Evolutionary conservation across 2,113 vertebrate species (phyloP), one percentile per base, ranked within the genome.

Genomic region (Halcyon malimbica): DNA sequence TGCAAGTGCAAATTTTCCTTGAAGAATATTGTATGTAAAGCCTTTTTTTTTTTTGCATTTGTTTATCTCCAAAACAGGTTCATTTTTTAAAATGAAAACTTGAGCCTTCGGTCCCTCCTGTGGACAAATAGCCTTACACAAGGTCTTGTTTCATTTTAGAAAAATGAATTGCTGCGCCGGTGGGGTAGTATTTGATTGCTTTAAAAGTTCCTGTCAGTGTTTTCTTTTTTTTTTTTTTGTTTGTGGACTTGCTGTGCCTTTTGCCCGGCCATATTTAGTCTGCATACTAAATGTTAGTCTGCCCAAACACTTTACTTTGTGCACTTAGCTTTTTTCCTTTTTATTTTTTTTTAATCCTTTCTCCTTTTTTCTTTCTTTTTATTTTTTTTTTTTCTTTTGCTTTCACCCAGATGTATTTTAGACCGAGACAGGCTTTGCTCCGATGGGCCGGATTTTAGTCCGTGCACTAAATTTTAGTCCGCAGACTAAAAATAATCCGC

Each of bases 401-500:
- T 93, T 97, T 98, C 96, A 94, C 94, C 89, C 83, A 97, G 86
- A 92, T 98, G 91, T 96, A 91, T 90, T 97, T 97, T 97, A 97
- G 96, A 97, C 88, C 48, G 12, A 95, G 95, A 97, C 89, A 98
- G 94, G 97, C 96, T 97, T 97, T 94, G 96, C 96, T 97, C 95
- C 35, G 12, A 97, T 69, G 97, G 98, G 98, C 98, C 96, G 88
- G 97, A 97, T 98, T 98, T 98, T 98, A 97, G 97, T 98, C 97
- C 95, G 92, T 98, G 96, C 96, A 97, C 98, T 98, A 98, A 97
- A 98, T 98, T 98, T 98, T 98, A 98, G 98, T 98, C 97, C 98
- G 98, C 98, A 98, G 98, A 98, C 98, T 98, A 98, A 98, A 97
- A 98, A 89, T 97, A 98, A 98, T 98, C 98, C 98, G 98, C 98